A percentile compares a stretch with the other conserved stretches of the same genome.
Conservation (phyloP, 2,113 vertebrate genomes). For the Heterocephalus glaber region DNA sequence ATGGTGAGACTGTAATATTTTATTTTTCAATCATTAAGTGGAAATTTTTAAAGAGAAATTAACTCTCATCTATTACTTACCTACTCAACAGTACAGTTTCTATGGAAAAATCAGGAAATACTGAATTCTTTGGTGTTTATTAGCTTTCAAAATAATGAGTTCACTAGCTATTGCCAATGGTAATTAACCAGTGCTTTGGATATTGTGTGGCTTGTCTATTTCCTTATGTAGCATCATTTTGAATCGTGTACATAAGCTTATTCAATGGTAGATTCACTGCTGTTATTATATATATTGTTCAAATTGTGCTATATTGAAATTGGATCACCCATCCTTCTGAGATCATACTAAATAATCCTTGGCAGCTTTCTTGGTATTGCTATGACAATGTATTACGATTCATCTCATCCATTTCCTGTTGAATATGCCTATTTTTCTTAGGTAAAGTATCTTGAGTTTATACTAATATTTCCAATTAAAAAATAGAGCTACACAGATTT, state of each 20-base stretch:
- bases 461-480: background rate
- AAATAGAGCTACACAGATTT: background rate
- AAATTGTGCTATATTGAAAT: background rate
- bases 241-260: background rate
- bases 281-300: background rate
- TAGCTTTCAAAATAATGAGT: constrained; percentile 21
- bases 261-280: background rate
- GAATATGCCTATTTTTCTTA: background rate
- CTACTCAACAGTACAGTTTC: background rate
- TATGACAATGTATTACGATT: background rate
- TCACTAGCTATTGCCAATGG: background rate
- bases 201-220: background rate
- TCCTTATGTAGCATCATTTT: background rate
- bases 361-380: background rate
- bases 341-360: background rate
- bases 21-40: constrained; percentile 19
- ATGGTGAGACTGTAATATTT: background rate
- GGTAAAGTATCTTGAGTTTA: background rate
- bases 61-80: background rate
- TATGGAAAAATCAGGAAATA: background rate
- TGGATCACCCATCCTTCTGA: background rate
- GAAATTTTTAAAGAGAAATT: background rate
- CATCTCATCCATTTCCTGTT: background rate
- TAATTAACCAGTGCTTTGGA: background rate
- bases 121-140: background rate